These are phyloP conservation scores for Diarsia dahlii DNA, from an alignment of 2,888 invertebrate species.

Conservation along the genomic window DNA sequence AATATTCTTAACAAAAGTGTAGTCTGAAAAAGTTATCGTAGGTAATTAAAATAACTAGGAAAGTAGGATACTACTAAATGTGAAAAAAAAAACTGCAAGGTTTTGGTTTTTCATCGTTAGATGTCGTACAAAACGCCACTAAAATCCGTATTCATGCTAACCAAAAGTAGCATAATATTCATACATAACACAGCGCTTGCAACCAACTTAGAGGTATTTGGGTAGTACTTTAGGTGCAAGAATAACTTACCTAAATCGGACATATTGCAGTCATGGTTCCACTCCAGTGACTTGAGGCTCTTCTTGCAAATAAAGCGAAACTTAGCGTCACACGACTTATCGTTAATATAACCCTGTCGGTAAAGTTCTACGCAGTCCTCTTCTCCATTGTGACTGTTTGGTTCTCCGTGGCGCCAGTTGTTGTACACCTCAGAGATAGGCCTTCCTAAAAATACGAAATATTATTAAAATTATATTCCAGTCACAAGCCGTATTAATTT, in stretches of 20 bases:
- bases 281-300: conserved; percentile 71
- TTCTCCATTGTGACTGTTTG: background rate
- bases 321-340: conserved; percentile 72
- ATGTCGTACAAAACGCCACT: background rate
- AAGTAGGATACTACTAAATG: background rate
- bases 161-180: background rate
- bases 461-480: too few species aligned
- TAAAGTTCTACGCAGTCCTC: conserved; percentile 76
- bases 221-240: background rate
- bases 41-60: background rate
- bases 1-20: conserved; percentile 68
- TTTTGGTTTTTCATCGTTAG: too few species aligned
- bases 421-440: conserved; percentile 16
- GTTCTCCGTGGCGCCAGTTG: background rate
- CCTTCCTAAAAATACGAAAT: conserved; percentile 1
- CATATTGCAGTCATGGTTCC: conserved; percentile 78
- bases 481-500: background rate
- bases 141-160: background rate
- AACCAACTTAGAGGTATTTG: background rate
- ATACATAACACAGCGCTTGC: background rate
- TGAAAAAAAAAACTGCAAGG: background rate
- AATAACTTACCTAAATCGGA: conserved; percentile 73
- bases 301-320: conserved; percentile 83
- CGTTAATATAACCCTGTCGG: conserved; percentile 72
- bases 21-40: conserved; percentile 70